These are phyloP conservation scores for Coecobrya sp. DNA, from an alignment of 2,888 invertebrate genomes.

Conservation along the genomic window DNA sequence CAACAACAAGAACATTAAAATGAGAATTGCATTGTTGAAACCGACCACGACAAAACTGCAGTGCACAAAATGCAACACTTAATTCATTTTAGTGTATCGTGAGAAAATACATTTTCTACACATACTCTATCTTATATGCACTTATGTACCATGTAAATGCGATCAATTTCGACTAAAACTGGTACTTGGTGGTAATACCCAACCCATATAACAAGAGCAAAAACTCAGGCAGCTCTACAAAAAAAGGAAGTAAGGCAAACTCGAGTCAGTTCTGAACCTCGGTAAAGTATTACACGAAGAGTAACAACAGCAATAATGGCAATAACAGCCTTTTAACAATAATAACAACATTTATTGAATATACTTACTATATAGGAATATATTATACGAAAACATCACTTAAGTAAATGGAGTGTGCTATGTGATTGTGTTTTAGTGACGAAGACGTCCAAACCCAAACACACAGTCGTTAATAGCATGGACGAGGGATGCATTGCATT, in stretches of 20 bases:
- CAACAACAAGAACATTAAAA: background rate
- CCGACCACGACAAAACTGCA: background rate
- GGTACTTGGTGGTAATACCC: too few relatives aligned
- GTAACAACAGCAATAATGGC: background rate
- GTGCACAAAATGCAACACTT: background rate
- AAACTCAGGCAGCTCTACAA: background rate
- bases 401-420: background rate
- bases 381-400: background rate
- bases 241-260: background rate
- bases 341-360: background rate
- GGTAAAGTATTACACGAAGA: constrained; percentile 25
- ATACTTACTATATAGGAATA: background rate
- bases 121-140: too few relatives aligned
- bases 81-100: constrained; percentile 15
- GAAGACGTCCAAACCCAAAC: background rate
- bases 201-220: background rate
- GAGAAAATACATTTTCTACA: background rate
- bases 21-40: background rate
- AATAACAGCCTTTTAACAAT: background rate
- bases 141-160: background rate
- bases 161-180: background rate
- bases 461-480: background rate
- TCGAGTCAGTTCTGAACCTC: background rate
- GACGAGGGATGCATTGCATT: background rate
- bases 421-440: background rate